phyloP scores from a whole-genome alignment of 2,113 vertebrate genomes.

The Cololabis saira region DNA sequence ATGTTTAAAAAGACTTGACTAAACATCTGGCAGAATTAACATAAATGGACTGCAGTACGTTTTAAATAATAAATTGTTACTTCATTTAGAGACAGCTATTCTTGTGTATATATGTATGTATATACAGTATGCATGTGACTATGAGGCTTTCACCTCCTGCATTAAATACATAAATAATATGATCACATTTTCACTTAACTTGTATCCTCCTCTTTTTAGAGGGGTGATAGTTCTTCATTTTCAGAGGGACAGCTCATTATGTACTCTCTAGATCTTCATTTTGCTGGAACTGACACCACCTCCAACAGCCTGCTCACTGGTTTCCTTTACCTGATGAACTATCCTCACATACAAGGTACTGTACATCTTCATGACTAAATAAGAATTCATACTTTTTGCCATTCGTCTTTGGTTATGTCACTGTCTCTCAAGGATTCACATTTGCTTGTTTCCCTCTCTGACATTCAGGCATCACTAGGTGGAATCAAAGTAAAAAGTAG shows the following conservation, averaged over 20 bases:
- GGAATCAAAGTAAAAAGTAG: too few relatives aligned
- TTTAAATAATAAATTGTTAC: too few relatives aligned
- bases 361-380: constrained; percentile 1
- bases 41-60: too few relatives aligned
- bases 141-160: background rate
- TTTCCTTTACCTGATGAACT: constrained; percentile 60
- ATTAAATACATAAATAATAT: background rate
- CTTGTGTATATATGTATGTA: too few relatives aligned
- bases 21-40: too few relatives aligned
- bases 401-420: background rate
- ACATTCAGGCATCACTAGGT: too few relatives aligned
- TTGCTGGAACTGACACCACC: constrained; percentile 75
- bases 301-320: constrained; percentile 73
- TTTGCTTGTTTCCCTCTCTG: background rate
- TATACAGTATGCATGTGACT: too few relatives aligned
- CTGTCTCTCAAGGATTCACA: background rate
- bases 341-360: constrained; percentile 64
- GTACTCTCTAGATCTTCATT: constrained; percentile 59
- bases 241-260: constrained; percentile 45
- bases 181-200: background rate
- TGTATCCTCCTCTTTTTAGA: constrained; percentile 9
- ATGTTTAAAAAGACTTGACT: too few relatives aligned
- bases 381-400: background rate
- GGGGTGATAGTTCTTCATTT: constrained; percentile 40
- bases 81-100: too few relatives aligned